Evolutionary conservation across 30 jellyfish, hydroid and myxozoan genomes (phyloP), one percentile per base, ranked within the genome.

Genomic region (Aurelia aurita complex sp. Pacific): DNA sequence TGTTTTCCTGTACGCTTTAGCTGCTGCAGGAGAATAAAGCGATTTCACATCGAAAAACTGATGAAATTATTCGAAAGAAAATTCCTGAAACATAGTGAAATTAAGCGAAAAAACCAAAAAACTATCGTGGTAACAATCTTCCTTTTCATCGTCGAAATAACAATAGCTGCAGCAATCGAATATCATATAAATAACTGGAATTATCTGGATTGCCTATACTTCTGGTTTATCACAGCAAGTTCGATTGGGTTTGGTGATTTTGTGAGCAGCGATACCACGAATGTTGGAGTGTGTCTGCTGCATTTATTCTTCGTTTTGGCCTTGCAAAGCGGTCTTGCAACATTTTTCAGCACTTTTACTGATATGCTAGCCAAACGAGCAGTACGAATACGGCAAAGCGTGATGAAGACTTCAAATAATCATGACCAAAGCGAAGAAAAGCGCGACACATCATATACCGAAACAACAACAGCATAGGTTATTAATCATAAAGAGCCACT

Each of bases 201-300:
- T 10, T 68, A 46, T 59, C 42, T 68, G 33, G 78, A 82, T 52
- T 54, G 83, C 12, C 19, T 82, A 19, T 82, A 82, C 35, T 82
- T 54, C 91, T 51, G 84, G 84, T 53, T 69, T n/a, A 82, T 82
- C 50, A 82, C 69, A 14, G 76, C 83, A n/a, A 65, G 83, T 15
- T 68, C 85, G 32, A 82, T 82, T 19, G 91, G 91, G 14, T 82
- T 82, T 51, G 91, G 91, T 4, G 85, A 79, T 38, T 23, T 50
- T 10, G 62, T 57, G 3, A 15, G 12, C 15, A 19, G 35, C 16
- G 35, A 55, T 17, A 55, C 34, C 16, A 29, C 34, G 7, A 51
- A 16, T 38, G 36, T 10, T 11, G 73, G 74, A 14, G 54, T 19
- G 38, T 32, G 55, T 51, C 74, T 75, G 62, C 62, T 54, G 46